Base-by-base conservation (phyloP, 2,888 invertebrate genomes). In the Diarsia mendica region DNA sequence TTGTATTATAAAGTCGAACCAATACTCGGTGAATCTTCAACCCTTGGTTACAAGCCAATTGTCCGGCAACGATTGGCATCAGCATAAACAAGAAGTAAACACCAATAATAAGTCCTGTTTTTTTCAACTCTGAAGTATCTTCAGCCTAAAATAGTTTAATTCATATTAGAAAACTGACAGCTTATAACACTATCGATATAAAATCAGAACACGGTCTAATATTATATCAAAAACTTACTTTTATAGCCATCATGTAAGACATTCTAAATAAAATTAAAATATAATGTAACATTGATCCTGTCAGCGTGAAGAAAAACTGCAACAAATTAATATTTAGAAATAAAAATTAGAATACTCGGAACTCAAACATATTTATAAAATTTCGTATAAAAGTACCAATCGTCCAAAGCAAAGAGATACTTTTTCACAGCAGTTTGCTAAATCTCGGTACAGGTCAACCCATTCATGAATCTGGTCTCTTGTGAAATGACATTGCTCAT, bases 41-140 rank as follows among this genome's bases (percentile, higher is more conserved):
- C 3, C 64, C 80, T 65, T 80, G 72, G 23, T 77, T 65, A 15
- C 44, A 33, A n/a, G 51, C 20, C 51, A 51, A 10, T 49, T 77
- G 77, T 23, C 72, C 80, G 44, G 80, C 80, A 18, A 80, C 28
- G 0, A 77, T 64, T 51, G 77, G 77, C 58, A 80, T 15, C 23
- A 72, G 39, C 6, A 18, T 51, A 8, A 72, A 3, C 58, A 15
- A 1, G 15, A 33, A 0, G n/a, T 18, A 20, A 79, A 46, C 9
- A 23, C 1, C 49, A n/a, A 13, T 33, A 46, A 58, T 18, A 10
- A 79, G 0, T 46, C 44, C 3, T n/a, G 28, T 15, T 44, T 2
- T 51, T 1, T 0, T 6, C 3, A 64, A 23, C 0, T 39, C 23
- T 49, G 4, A 0, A 0, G 1, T 39, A 18, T 63, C 9, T 0